Percentiles rank a stretch among this genome's conserved stretches.
These are phyloP conservation scores for Paralinhomoeus sp. DNA, from an alignment of 2,888 invertebrate genomes.

Conservation along the genomic window DNA sequence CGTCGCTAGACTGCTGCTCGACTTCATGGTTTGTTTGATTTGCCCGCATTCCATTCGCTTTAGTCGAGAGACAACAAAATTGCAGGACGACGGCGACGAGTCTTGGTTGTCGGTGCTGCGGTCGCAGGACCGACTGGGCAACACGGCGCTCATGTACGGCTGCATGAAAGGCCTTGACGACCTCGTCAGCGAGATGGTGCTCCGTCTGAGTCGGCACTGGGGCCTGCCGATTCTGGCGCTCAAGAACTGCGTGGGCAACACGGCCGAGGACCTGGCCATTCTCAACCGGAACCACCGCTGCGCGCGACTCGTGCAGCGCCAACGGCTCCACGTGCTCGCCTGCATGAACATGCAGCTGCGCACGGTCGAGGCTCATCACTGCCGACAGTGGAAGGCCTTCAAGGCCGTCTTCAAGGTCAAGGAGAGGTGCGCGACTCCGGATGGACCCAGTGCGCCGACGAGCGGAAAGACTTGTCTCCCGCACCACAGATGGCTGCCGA, in stretches of 20 bases:
- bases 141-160: slow-evolving; percentile 3
- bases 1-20: too few species aligned
- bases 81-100: too few species aligned
- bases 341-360: slow-evolving; percentile 1
- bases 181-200: neutral
- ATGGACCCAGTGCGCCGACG: too few species aligned
- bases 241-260: neutral
- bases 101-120: neutral
- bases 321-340: neutral
- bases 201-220: neutral
- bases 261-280: slow-evolving; percentile 1
- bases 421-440: neutral
- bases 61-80: too few species aligned
- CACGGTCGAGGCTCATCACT: neutral
- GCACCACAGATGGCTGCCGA: neutral
- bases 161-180: neutral
- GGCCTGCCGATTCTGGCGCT: neutral
- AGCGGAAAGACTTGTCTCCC: too few species aligned
- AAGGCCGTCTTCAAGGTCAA: neutral
- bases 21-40: too few species aligned
- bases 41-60: too few species aligned
- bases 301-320: neutral
- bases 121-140: neutral
- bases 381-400: neutral
- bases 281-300: neutral